phyloP scores from a whole-genome alignment of 2,113 vertebrate genomes.

The Oophaga pumilio region DNA sequence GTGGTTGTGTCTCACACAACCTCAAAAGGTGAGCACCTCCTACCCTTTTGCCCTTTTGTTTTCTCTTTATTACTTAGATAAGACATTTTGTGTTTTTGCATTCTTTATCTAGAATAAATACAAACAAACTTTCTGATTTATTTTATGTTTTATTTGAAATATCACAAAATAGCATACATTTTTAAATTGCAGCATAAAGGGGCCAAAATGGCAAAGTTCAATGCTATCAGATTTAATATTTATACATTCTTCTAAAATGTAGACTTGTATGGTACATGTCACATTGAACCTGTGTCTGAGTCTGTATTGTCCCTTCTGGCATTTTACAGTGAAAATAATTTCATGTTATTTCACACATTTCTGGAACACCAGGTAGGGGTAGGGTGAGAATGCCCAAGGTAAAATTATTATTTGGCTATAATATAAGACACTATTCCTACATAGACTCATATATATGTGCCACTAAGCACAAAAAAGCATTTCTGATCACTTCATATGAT shows the following conservation, averaged over 20 bases:
- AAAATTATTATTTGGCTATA: not conserved
- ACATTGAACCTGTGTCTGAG: not conserved
- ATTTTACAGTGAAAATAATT: not conserved
- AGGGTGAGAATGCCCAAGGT: not conserved
- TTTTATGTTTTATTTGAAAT: not conserved
- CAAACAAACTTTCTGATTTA: not conserved
- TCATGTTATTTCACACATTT: not conserved
- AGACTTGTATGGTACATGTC: not conserved
- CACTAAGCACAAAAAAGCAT: no score
- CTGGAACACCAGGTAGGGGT: not conserved
- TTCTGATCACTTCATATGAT: no score
- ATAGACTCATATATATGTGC: not conserved
- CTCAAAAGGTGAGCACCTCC: no score
- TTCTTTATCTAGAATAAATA: not conserved
- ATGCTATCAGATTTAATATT: not conserved
- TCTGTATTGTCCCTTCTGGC: not conserved
- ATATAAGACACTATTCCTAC: not conserved
- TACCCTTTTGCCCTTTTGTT: no score
- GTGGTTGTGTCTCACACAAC: no score
- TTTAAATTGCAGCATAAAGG: not conserved
- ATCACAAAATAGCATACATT: not conserved
- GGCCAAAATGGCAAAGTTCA: not conserved
- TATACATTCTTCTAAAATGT: not conserved
- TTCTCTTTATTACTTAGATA: no score
- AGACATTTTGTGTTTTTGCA: no score